Evolutionary conservation across 1,140 invertebrate species (phyloP), one percentile per base, ranked within the genome.

Genomic region (Drosophila ananassae): DNA sequence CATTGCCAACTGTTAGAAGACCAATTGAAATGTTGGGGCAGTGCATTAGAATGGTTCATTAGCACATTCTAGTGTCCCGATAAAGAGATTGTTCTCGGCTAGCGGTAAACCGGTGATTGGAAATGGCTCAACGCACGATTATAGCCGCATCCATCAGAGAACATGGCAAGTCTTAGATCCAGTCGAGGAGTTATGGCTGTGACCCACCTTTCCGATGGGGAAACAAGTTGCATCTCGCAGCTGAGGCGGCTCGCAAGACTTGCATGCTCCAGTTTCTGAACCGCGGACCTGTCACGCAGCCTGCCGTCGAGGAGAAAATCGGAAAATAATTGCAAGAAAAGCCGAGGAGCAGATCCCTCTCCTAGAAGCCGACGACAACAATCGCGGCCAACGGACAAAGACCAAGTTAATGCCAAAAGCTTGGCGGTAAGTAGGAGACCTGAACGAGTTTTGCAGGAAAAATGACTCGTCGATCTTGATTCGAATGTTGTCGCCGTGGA

Each of bases 321-420:
- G 39, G 76, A 89, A 87, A 83, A 89, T 89, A 89, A 89, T 89
- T 89, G 83, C 84, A 77, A 71, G 75, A 89, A 87, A 81, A 82
- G 61, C 68, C 75, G 57, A 21, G 21, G 60, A 21, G 44, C 57
- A 83, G 83, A 89, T 87, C 75, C 75, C 78, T 89, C 48, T 89
- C 48, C 79, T 78, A 59, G 78, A 64, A 79, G 66, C 34, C 58
- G 60, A 46, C 13, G 44, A 77, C 77, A 75, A 74, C 57, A 69
- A 73, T 66, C 41, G 63, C 75, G 67, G 59, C 68, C 69, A 82
- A 57, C 34, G 66, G 50, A 64, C 57, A 66, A 57, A 21, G 39
- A 37, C 41, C 12, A 41, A 17, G n/a, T 13, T 7, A 41, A 41
- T 4, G 3, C 12, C 41, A 44, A 53, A 28, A 25, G 28, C 13